Conservation (phyloP, 2,888 invertebrate genomes). For the Lasioglossum leucozonium region DNA sequence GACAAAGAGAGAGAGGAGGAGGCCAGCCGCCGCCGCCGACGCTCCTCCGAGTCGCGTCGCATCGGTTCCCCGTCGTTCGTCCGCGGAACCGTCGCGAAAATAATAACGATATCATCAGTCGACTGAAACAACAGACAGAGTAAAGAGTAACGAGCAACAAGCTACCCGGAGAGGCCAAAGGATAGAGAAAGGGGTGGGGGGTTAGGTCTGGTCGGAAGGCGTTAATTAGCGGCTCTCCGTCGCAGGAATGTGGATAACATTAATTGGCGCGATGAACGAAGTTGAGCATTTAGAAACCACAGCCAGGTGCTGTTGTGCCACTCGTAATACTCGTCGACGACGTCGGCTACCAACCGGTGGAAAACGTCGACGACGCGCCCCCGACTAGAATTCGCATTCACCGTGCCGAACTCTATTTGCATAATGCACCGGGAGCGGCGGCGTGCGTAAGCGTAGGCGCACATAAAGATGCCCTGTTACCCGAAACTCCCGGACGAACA, state of each 20-base stretch:
- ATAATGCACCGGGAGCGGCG: constrained; percentile 27
- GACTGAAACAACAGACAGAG: constrained; percentile 18
- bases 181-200: constrained; percentile 19
- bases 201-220: constrained; percentile 50
- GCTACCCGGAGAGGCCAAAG: background rate
- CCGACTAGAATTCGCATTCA: constrained; percentile 41
- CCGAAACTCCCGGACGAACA: constrained; percentile 44
- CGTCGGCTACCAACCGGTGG: constrained; percentile 34
- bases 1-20: constrained; percentile 46
- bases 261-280: constrained; percentile 73
- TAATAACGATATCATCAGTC: constrained; percentile 47
- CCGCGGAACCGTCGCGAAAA: constrained; percentile 49
- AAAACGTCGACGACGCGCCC: constrained; percentile 40
- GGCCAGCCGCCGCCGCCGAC: constrained; percentile 21
- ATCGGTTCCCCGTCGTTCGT: constrained; percentile 23
- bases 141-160: constrained; percentile 32
- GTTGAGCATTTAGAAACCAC: constrained; percentile 58
- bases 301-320: background rate
- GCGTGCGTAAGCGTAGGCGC: constrained; percentile 9
- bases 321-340: constrained; percentile 20
- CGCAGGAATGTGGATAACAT: constrained; percentile 71
- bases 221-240: constrained; percentile 70
- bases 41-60: too few species aligned
- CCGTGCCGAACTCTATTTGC: constrained; percentile 29
- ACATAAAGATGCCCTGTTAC: constrained; percentile 32